phyloP scores from a whole-genome alignment of 2,888 invertebrate genomes.

The Tenthredo distinguenda region DNA sequence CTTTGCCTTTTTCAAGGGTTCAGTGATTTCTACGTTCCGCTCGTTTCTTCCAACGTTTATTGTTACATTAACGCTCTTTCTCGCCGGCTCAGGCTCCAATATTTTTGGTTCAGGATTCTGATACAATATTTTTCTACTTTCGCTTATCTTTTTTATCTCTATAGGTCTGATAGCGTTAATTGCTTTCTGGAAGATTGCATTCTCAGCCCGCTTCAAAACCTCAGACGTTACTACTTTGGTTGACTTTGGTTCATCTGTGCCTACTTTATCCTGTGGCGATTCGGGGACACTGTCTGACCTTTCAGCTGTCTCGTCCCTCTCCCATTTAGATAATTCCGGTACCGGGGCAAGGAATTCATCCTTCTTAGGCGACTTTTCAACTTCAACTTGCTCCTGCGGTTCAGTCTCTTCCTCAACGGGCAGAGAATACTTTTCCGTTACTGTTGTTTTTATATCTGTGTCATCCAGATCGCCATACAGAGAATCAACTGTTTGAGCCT shows the following conservation, averaged over 20 bases:
- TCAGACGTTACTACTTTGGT: conserved; percentile 89
- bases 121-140: conserved; percentile 85
- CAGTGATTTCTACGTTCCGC: conserved; percentile 74
- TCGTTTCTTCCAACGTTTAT: conserved; percentile 74
- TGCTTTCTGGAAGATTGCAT: conserved; percentile 94
- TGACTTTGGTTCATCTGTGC: conserved; percentile 75
- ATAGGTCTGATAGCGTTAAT: conserved; percentile 89
- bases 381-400: conserved; percentile 70
- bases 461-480: conserved; percentile 75
- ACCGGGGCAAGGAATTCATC: conserved; percentile 86
- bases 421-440: conserved; percentile 69
- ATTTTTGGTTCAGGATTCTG: conserved; percentile 76
- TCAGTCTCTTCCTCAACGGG: conserved; percentile 64
- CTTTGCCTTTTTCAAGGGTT: conserved; percentile 72
- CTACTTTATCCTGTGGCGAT: conserved; percentile 68
- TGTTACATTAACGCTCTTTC: conserved; percentile 75
- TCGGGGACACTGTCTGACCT: conserved; percentile 74
- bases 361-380: conserved; percentile 73
- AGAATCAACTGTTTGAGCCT: conserved; percentile 73
- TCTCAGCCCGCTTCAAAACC: conserved; percentile 94
- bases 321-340: conserved; percentile 94
- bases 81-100: conserved; percentile 54
- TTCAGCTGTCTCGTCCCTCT: conserved; percentile 85
- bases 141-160: conserved; percentile 87
- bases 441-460: conserved; percentile 69